These are phyloP conservation scores for Uropsilus gracilis DNA, from an alignment of 2,113 vertebrate genomes.

Conservation along the genomic window DNA sequence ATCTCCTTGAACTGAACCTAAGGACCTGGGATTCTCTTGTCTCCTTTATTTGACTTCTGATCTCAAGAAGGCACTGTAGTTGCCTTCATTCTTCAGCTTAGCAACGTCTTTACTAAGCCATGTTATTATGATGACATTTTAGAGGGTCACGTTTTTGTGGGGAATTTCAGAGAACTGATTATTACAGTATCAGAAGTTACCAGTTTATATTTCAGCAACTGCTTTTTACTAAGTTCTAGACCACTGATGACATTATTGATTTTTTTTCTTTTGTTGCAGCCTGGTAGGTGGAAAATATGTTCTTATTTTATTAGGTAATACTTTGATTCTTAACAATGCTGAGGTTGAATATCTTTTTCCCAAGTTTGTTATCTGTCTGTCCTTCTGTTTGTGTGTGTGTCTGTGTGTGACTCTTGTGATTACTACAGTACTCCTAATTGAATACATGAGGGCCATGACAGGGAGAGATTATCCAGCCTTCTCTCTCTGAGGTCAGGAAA, in stretches of 20 bases:
- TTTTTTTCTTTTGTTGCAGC: not conserved
- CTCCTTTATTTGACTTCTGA: not conserved
- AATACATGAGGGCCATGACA: not conserved
- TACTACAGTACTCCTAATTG: not conserved
- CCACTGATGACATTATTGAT: not conserved
- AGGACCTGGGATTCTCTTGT: not conserved
- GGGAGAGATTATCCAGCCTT: rapidly evolving
- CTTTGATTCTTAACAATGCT: not conserved
- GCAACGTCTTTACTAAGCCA: not conserved
- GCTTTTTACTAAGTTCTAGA: not conserved
- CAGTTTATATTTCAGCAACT: not conserved
- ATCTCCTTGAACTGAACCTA: not conserved
- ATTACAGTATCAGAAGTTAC: not conserved
- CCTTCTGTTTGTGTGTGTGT: not conserved
- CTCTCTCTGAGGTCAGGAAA: not conserved
- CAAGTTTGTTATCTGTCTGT: not conserved
- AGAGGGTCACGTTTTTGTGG: not conserved
- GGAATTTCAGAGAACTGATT: not conserved
- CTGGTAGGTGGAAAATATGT: not conserved
- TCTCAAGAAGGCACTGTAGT: not conserved
- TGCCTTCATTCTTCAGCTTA: not conserved
- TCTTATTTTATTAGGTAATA: not conserved
- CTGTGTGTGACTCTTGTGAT: not conserved
- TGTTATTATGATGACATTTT: not conserved
- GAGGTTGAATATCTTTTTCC: not conserved